Base-by-base conservation (phyloP, 2,113 vertebrate species). In the Pseudorasbora parva region DNA sequence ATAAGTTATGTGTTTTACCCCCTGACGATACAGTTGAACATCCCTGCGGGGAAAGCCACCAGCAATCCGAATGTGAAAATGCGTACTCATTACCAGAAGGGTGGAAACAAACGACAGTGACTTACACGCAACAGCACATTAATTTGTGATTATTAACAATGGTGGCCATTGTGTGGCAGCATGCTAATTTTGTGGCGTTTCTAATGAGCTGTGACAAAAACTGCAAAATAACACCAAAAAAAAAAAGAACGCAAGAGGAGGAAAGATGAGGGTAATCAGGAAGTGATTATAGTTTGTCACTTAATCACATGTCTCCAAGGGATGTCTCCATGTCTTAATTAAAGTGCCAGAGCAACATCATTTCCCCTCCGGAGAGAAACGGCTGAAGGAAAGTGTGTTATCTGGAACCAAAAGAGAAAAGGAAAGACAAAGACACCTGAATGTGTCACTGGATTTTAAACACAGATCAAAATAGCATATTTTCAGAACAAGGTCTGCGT, bases 161-260 rank as follows among this genome's bases (percentile, higher is more conserved):
- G 15, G 82, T 51, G 51, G 79, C 62, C 82, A 85, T 73, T 85
- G 62, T 76, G 77, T 49, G 23, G 57, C 73, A 81, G 79, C 41
- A 75, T 85, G 86, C 87, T 91, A 74, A 89, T 85, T 86, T 84
- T 82, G 68, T 54, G 54, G 78, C 71, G 78, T 81, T 80, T 90
- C 86, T 88, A 90, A 91, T 91, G 90, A 90, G 84, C 88, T 89
- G 86, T 86, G 86, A 90, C 87, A 84, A 83, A 87, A 74, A 77
- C 17, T 54, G 71, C 59, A 77, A 89, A 89, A 79, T 66, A 87
- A 84, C 47, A 30, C 43, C 75, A 75, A 83, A 49, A 45, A 37
- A 43, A 45, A 89, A 85, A 66, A 33, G 64, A 51, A 81, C 47
- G 37, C 84, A 43, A 72, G 68, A 83, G 80, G 78, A 84, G 84